A percentile compares a stretch with the other conserved stretches of the same genome.
These are phyloP conservation scores for Talpa occidentalis DNA, from an alignment of 2,113 vertebrate genomes.

Conservation along the genomic window DNA sequence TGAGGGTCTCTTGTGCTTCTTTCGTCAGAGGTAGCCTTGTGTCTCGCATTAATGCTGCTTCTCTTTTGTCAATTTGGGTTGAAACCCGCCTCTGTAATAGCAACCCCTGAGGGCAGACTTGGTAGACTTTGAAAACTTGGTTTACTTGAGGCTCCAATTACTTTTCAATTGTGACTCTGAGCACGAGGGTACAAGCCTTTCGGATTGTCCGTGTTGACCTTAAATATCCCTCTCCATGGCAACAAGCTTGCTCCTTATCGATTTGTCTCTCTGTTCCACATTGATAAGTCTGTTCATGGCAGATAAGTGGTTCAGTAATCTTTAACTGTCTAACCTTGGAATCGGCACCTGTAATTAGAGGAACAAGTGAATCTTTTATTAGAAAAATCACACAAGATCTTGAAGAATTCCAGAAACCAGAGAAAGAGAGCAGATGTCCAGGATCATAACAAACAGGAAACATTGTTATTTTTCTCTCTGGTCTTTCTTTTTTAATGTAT, in stretches of 20 bases:
- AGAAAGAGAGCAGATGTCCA: neutral
- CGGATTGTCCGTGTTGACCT: neutral
- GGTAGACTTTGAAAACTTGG: slow-evolving; percentile 90
- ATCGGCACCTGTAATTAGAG: neutral
- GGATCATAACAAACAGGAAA: neutral
- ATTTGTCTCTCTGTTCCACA: neutral
- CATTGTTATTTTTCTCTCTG: neutral
- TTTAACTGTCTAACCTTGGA: neutral
- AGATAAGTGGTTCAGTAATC: neutral
- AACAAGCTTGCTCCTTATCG: neutral
- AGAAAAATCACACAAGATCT: neutral
- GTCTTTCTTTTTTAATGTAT: neutral
- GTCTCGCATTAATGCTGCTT: neutral
- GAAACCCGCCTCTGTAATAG: neutral
- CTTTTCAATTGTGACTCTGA: neutral
- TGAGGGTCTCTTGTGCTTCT: neutral
- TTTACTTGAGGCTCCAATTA: slow-evolving; percentile 92
- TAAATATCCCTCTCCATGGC: rapidly evolving
- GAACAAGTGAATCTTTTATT: neutral
- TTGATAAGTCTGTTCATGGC: neutral
- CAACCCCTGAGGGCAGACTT: slow-evolving; percentile 76
- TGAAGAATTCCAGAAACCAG: neutral
- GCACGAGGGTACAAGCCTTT: neutral
- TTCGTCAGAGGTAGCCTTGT: neutral
- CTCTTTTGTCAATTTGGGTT: neutral